A percentile compares a stretch with the other conserved stretches of the same genome.
These are phyloP conservation scores for Campoplex capitator DNA, from an alignment of 2,888 invertebrate species.

Conservation along the genomic window DNA sequence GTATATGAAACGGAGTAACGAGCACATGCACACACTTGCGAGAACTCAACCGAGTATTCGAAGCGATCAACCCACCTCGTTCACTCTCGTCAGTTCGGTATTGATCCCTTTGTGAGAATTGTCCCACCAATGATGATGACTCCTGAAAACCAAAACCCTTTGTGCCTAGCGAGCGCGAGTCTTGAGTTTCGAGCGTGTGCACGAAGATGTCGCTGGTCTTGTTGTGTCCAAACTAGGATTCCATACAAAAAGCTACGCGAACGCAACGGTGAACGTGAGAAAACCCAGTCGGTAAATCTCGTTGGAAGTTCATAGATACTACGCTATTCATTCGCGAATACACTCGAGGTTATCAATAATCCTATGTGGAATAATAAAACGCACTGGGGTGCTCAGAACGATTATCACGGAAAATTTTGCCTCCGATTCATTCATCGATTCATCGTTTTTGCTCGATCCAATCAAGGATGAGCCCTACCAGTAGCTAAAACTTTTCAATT, in stretches of 20 bases:
- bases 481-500: neutral
- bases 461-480: neutral
- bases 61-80: conserved; percentile 66
- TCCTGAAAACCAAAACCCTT: conserved; percentile 18
- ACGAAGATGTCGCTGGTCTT: neutral
- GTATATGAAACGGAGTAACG: conserved; percentile 11
- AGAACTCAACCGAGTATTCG: conserved; percentile 51
- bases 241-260: neutral
- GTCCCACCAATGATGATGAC: conserved; percentile 52
- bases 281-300: neutral
- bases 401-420: neutral
- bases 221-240: neutral
- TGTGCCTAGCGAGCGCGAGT: neutral
- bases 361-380: neutral
- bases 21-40: conserved; percentile 64
- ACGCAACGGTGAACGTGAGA: neutral
- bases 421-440: neutral
- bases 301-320: neutral
- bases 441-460: neutral
- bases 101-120: conserved; percentile 52
- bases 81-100: conserved; percentile 65
- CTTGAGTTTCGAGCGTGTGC: neutral
- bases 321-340: neutral
- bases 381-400: too few relatives aligned
- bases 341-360: neutral